A percentile compares a stretch with the other conserved stretches of the same genome.
Evolutionary conservation across 2,797 vertebrate genomes (phyloP).

Genomic region (Enteromius unitaeniatus): DNA sequence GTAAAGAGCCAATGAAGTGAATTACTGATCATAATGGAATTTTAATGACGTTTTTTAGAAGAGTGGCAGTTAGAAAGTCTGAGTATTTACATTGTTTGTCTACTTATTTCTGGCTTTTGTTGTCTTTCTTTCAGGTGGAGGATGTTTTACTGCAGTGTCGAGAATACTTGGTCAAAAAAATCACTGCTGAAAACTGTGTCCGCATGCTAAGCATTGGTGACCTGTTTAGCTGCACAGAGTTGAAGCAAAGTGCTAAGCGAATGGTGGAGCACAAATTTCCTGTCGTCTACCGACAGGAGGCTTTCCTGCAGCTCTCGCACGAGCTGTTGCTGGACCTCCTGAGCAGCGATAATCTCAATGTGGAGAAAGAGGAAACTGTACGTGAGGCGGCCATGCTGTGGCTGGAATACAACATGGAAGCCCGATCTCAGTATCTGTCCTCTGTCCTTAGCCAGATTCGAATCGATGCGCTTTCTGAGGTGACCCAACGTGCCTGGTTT

Average conservation of each 20-base stretch:
- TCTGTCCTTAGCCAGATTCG: constrained; percentile 97
- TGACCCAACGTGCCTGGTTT: constrained; percentile 98
- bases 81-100: neutral
- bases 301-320: constrained; percentile 96
- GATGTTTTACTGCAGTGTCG: constrained; percentile 92
- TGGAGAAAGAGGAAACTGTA: constrained; percentile 98
- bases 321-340: constrained; percentile 94
- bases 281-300: constrained; percentile 92
- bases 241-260: constrained; percentile 95
- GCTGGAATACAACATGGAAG: constrained; percentile 97
- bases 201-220: constrained; percentile 96
- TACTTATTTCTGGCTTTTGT: neutral
- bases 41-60: neutral
- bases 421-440: constrained; percentile 94
- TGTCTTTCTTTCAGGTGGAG: constrained; percentile 85
- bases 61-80: neutral
- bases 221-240: constrained; percentile 94
- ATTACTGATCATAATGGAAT: neutral
- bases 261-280: constrained; percentile 99
- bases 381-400: constrained; percentile 98
- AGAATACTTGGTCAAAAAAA: constrained; percentile 98
- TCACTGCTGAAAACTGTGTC: constrained; percentile 97
- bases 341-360: constrained; percentile 98
- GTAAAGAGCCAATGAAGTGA: neutral
- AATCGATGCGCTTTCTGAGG: constrained; percentile 97